Evolutionary conservation across 30 jellyfish, hydroid and myxozoan species (phyloP).

Genomic region (Cassiopea xamachana): DNA sequence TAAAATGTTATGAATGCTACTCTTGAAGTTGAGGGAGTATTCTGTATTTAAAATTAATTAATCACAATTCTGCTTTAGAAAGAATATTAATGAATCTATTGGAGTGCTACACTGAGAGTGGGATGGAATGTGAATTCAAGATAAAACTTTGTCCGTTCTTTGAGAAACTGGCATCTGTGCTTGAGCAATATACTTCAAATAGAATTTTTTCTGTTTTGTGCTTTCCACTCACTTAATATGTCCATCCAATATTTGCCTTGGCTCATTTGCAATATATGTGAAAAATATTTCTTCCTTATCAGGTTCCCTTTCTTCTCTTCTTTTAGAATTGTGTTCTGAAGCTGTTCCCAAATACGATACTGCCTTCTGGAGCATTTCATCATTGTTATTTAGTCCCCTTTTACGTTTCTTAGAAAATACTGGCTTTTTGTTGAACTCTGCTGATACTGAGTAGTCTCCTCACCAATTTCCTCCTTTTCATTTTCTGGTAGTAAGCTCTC

Average conservation of each 20-base stretch:
- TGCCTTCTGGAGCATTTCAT: constrained; percentile 9
- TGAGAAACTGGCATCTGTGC: neutral
- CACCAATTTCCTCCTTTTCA: neutral
- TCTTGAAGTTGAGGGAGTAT: no score
- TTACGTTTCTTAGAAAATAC: neutral
- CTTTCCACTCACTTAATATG: constrained; percentile 7
- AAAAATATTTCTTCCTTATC: constrained; percentile 17
- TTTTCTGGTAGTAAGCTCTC: constrained; percentile 1
- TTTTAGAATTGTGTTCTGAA: neutral
- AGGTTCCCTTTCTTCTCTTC: constrained; percentile 1
- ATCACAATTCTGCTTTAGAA: neutral
- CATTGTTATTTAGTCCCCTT: neutral
- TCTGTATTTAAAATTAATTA: no score
- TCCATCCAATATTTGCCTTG: neutral
- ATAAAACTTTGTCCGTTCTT: neutral
- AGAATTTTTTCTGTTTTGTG: constrained; percentile 8
- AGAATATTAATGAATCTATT: neutral
- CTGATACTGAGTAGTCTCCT: neutral
- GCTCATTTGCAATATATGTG: constrained; percentile 11
- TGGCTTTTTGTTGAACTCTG: constrained; percentile 27
- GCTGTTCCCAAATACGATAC: constrained; percentile 21
- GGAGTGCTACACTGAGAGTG: neutral
- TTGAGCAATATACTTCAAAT: constrained; percentile 20
- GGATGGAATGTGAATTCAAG: neutral
- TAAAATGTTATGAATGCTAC: no score